Evolutionary conservation across 2,888 invertebrate genomes (phyloP), one percentile per base, ranked within the genome.

Genomic region (Cheilosia impressa): DNA sequence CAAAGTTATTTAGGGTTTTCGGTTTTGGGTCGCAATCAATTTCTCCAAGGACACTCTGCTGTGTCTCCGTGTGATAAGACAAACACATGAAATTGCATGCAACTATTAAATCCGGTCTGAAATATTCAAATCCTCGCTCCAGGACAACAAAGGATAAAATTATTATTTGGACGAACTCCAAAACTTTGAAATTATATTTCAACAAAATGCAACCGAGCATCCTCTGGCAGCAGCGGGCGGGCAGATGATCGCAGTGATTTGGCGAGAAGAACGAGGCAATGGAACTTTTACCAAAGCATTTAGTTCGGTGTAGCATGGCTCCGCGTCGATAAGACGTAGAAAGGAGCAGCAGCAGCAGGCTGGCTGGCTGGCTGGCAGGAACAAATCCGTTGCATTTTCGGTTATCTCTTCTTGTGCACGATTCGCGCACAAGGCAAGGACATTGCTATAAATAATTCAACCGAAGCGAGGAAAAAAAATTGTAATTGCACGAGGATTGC

Each of bases 161-260:
- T 84, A 84, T 84, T 84, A 79, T 84, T 84, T 84, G 83, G 83
- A 84, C 58, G 15, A 68, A 73, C 63, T 84, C 83, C 83, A 84
- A 79, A 69, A 79, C 65, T 72, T 27, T 17, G 65, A 79, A 72
- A 79, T 79, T 79, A 72, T 79, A 79, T 79, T 57, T 71, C 71
- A 71, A 50, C 71, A 13, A 69, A 57, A 71, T 78, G 78, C 71
- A 62, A 50, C 75, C 45, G 65, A 58, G 22, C 22, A 45, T 77
- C 47, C 60, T 57, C 60, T 72, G 82, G 55, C 55, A 27, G 27
- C 27, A 7, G 63, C 65, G 66, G 34, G 52, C 52, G 38, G 43
- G 38, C 66, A 52, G 62, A 50, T 53, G 58, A 71, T 73, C 75
- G 43, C 76, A 31, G 43, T 68, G 72, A 83, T 62, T 78, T 78